These are phyloP conservation scores for Nebria ingens DNA, from an alignment of 1,140 invertebrate species.

Conservation along the genomic window DNA sequence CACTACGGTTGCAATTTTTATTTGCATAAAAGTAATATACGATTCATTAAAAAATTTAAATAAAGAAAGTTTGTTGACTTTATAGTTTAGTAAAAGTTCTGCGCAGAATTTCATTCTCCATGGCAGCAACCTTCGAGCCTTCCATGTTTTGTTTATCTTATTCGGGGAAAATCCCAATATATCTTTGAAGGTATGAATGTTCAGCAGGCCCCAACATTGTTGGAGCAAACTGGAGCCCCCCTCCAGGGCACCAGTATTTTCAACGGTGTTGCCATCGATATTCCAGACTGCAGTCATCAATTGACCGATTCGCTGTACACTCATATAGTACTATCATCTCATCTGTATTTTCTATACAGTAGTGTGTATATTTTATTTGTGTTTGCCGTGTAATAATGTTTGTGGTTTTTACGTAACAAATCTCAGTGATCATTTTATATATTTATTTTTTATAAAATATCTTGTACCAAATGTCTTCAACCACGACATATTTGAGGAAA, in stretches of 20 bases:
- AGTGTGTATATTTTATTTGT: neutral
- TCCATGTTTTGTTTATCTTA: neutral
- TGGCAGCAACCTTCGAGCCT: too few relatives aligned
- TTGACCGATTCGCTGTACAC: neutral
- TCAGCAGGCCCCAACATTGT: neutral
- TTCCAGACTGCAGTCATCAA: neutral
- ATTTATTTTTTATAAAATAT: neutral
- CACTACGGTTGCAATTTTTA: too few relatives aligned
- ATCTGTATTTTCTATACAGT: neutral
- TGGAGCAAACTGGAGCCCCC: constrained; percentile 1
- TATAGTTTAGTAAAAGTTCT: too few relatives aligned
- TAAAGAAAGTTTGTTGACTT: neutral
- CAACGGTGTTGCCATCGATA: neutral
- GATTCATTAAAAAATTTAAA: too few relatives aligned
- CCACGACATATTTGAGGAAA: neutral
- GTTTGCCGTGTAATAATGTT: neutral
- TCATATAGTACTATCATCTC: neutral
- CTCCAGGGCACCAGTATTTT: neutral
- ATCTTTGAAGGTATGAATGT: neutral
- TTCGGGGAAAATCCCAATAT: neutral
- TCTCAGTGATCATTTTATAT: neutral
- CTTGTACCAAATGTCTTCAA: constrained; percentile 1
- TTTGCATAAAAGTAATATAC: too few relatives aligned
- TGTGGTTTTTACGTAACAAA: neutral
- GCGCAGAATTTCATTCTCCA: too few relatives aligned